Conservation (phyloP, 30 jellyfish, hydroid and myxozoan species). For the Turritopsis rubra region DNA sequence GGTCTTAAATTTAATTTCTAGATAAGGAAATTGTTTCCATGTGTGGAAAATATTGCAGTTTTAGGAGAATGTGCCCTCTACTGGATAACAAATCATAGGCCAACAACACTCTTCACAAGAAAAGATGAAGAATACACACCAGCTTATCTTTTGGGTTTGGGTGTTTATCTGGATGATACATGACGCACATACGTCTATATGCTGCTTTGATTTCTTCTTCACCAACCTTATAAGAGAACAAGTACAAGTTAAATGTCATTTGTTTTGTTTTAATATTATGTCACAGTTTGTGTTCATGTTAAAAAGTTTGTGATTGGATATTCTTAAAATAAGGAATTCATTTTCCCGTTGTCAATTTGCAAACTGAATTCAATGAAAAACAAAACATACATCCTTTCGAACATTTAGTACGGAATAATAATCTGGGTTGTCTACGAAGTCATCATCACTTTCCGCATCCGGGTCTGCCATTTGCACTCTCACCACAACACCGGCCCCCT, state of each 20-base stretch:
- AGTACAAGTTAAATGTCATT: background rate
- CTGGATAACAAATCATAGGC: no score
- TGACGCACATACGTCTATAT: slow-evolving; percentile 81
- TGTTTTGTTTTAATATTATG: no score
- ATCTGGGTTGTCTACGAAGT: slow-evolving; percentile 31
- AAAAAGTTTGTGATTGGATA: no score
- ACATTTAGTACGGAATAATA: slow-evolving; percentile 58
- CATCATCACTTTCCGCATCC: slow-evolving; percentile 46
- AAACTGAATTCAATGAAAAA: no score
- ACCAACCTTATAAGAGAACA: slow-evolving; percentile 53
- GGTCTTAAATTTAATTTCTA: no score
- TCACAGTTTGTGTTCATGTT: no score
- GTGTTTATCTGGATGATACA: slow-evolving; percentile 94
- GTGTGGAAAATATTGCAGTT: no score
- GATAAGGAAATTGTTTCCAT: no score
- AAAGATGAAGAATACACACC: slow-evolving; percentile 54
- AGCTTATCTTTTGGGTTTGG: slow-evolving; percentile 51
- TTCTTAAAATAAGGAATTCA: no score
- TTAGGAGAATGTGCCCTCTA: no score
- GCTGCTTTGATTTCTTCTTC: slow-evolving; percentile 79
- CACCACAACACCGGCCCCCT: background rate
- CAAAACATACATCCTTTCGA: slow-evolving; percentile 47
- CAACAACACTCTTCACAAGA: no score
- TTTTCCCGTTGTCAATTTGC: background rate
- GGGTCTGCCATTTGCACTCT: slow-evolving; percentile 64